Percentiles rank a stretch among this genome's conserved stretches.
These are phyloP conservation scores for Turnix velox DNA, from an alignment of 2,113 vertebrate genomes.

Conservation along the genomic window DNA sequence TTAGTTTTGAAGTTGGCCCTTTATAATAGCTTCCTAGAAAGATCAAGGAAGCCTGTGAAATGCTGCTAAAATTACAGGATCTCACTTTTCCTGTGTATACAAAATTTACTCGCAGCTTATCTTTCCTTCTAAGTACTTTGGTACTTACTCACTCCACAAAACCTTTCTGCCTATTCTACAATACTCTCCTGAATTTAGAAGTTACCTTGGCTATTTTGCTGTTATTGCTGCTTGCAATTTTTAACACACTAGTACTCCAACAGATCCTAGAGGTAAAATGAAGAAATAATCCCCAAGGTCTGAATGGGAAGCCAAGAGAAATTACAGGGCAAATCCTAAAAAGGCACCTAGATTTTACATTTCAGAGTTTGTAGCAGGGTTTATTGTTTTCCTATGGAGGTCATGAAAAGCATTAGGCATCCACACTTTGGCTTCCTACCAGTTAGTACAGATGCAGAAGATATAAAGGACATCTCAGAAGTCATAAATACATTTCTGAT, in stretches of 20 bases:
- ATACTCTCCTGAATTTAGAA: neutral
- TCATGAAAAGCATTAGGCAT: neutral
- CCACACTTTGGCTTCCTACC: fast-evolving
- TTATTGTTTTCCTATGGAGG: fast-evolving
- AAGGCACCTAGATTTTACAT: fast-evolving
- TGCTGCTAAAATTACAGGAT: neutral
- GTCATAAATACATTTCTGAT: neutral
- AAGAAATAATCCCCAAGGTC: neutral
- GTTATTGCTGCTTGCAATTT: neutral
- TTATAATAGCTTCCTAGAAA: neutral
- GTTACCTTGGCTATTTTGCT: neutral
- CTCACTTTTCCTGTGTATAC: neutral
- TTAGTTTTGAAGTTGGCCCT: neutral
- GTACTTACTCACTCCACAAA: neutral
- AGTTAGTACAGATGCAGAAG: neutral
- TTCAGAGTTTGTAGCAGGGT: neutral
- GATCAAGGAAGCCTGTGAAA: neutral
- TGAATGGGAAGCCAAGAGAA: neutral
- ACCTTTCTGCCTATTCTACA: neutral
- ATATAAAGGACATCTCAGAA: neutral
- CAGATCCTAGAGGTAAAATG: fast-evolving
- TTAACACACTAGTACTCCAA: neutral
- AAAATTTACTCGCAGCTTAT: neutral
- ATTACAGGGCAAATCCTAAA: neutral
- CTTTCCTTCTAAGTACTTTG: neutral